These are phyloP conservation scores for Oxycera nigricornis DNA, from an alignment of 2,888 invertebrate species.

Conservation along the genomic window DNA sequence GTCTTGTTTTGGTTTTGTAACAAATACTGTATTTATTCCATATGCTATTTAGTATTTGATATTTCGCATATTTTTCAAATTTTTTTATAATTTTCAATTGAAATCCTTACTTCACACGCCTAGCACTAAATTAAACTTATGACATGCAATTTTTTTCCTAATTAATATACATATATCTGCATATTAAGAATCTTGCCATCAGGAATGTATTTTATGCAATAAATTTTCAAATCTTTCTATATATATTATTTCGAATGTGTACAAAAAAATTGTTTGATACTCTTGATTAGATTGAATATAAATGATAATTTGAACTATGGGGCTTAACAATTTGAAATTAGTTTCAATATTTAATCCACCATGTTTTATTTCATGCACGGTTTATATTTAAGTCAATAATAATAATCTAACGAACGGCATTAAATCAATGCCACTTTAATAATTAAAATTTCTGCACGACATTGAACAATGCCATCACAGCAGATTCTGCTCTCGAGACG, in stretches of 20 bases:
- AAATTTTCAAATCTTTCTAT: neutral
- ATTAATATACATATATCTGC: neutral
- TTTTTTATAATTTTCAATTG: neutral
- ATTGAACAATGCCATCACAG: too few relatives aligned
- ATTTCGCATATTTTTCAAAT: neutral
- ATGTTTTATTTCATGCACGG: neutral
- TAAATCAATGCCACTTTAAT: too few relatives aligned
- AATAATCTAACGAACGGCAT: too few relatives aligned
- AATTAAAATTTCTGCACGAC: too few relatives aligned
- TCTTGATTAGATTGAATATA: too few relatives aligned
- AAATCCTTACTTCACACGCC: neutral
- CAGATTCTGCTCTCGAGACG: too few relatives aligned
- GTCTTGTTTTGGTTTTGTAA: constrained; percentile 35
- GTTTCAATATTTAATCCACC: neutral
- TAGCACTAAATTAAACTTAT: neutral
- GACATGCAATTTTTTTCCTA: neutral
- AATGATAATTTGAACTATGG: too few relatives aligned
- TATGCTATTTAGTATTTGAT: neutral
- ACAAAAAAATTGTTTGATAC: too few relatives aligned
- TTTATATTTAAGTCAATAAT: too few relatives aligned
- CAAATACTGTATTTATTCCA: constrained; percentile 4
- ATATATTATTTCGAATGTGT: neutral
- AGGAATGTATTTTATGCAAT: neutral
- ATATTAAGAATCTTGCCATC: neutral
- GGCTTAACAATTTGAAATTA: constrained; percentile 2